phyloP scores from a whole-genome alignment of 2,888 invertebrate species.

The Lepas anatifera region DNA sequence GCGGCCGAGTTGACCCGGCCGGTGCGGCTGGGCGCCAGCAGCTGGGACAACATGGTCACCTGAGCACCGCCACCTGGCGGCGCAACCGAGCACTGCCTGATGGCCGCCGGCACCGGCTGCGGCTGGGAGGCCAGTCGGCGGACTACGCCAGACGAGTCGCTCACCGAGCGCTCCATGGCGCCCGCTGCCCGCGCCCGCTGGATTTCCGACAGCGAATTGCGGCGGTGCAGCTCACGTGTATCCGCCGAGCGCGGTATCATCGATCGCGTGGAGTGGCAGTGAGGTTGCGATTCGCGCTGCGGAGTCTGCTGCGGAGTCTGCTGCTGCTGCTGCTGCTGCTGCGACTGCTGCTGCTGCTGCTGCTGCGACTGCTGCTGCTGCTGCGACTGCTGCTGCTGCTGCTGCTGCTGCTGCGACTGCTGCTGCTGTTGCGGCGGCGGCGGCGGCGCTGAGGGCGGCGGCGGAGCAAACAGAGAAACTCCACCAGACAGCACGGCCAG shows the following conservation, averaged over 20 bases:
- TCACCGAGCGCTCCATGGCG: constrained; percentile 11
- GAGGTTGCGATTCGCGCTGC: not conserved
- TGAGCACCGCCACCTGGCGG: constrained; percentile 15
- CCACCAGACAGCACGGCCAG: not conserved
- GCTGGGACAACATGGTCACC: constrained; percentile 39
- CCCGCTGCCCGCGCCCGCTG: constrained; percentile 9
- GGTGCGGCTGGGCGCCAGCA: constrained; percentile 38
- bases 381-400: no score
- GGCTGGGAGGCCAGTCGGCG: no score
- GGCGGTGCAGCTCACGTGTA: not conserved
- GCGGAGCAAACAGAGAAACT: not conserved
- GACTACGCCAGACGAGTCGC: not conserved
- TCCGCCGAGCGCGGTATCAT: not conserved
- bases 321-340: no score
- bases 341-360: no score
- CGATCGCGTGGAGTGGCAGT: no score
- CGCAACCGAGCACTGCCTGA: constrained; percentile 17
- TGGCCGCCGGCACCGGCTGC: no score
- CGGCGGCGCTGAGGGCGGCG: no score
- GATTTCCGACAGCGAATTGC: not conserved
- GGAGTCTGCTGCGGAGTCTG: no score
- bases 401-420: no score
- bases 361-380: no score
- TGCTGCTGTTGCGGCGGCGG: no score
- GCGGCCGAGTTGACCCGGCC: constrained; percentile 23